phyloP scores from a whole-genome alignment of 2,888 invertebrate genomes.

The Nematopogon swammerdamellus region DNA sequence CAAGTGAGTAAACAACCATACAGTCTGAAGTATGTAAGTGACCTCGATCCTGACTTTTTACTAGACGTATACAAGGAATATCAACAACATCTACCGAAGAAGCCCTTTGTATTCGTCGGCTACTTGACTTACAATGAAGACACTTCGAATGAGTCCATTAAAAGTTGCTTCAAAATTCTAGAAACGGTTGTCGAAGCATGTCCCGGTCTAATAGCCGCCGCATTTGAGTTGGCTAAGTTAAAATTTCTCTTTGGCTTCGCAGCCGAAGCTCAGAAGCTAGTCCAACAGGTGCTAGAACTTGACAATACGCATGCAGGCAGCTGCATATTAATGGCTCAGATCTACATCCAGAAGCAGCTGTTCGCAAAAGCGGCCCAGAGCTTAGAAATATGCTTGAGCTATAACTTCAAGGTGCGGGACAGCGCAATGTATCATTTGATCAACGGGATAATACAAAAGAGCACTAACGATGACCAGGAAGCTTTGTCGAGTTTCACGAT shows the following conservation, averaged over 20 bases:
- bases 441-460: slow-evolving; percentile 78
- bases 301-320: slow-evolving; percentile 81
- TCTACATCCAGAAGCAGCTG: slow-evolving; percentile 67
- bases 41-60: slow-evolving; percentile 83
- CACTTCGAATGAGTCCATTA: slow-evolving; percentile 40
- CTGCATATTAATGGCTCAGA: slow-evolving; percentile 83
- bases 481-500: slow-evolving; percentile 72
- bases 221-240: slow-evolving; percentile 72
- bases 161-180: slow-evolving; percentile 63
- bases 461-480: slow-evolving; percentile 65
- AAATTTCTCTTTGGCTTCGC: slow-evolving; percentile 79
- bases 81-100: slow-evolving; percentile 69
- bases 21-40: slow-evolving; percentile 69
- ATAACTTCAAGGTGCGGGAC: slow-evolving; percentile 89
- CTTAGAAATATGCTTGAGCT: slow-evolving; percentile 85
- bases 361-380: slow-evolving; percentile 79
- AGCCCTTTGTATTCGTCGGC: slow-evolving; percentile 46
- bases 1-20: slow-evolving; percentile 56
- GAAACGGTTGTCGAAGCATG: slow-evolving; percentile 73
- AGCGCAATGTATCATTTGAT: slow-evolving; percentile 89
- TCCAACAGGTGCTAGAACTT: slow-evolving; percentile 70
- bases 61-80: slow-evolving; percentile 75
- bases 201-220: slow-evolving; percentile 70
- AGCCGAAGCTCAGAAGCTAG: slow-evolving; percentile 64
- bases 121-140: slow-evolving; percentile 41